Percentiles rank a stretch among this genome's conserved stretches.
Conservation (phyloP, 2,797 vertebrate species). For the Thaleichthys pacificus region DNA sequence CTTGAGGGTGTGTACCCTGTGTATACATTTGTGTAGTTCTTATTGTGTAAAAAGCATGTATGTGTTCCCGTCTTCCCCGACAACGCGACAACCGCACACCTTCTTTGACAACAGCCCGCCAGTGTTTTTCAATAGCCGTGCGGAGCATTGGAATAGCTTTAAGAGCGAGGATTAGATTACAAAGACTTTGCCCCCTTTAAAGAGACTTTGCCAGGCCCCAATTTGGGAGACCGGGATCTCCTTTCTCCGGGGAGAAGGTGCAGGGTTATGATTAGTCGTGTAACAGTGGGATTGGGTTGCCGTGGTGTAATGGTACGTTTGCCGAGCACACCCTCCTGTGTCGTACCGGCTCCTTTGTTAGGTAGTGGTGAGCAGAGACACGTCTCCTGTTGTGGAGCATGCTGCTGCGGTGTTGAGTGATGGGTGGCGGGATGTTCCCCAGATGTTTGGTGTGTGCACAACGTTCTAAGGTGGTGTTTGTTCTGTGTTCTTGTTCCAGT, state of each 20-base stretch:
- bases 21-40: conserved; percentile 4
- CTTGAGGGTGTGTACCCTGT: neutral
- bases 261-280: conserved; percentile 64
- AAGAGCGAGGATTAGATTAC: conserved; percentile 67
- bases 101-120: conserved; percentile 53
- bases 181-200: conserved; percentile 58
- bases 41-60: conserved; percentile 25
- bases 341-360: neutral
- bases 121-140: conserved; percentile 56
- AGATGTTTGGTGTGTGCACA: neutral
- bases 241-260: conserved; percentile 57
- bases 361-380: conserved; percentile 44
- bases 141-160: conserved; percentile 55
- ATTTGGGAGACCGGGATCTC: conserved; percentile 54
- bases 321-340: no score
- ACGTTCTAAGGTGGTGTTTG: neutral
- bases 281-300: neutral
- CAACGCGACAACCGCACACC: conserved; percentile 23
- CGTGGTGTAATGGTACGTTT: neutral
- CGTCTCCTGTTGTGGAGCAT: conserved; percentile 62
- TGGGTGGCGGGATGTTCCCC: neutral
- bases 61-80: neutral
- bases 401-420: conserved; percentile 49
- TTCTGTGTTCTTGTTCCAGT: conserved; percentile 67
- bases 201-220: conserved; percentile 59